A percentile compares a stretch with the other conserved stretches of the same genome.
phyloP scores from a whole-genome alignment of 2,797 vertebrate species.

The Oreonectes daqikongensis region DNA sequence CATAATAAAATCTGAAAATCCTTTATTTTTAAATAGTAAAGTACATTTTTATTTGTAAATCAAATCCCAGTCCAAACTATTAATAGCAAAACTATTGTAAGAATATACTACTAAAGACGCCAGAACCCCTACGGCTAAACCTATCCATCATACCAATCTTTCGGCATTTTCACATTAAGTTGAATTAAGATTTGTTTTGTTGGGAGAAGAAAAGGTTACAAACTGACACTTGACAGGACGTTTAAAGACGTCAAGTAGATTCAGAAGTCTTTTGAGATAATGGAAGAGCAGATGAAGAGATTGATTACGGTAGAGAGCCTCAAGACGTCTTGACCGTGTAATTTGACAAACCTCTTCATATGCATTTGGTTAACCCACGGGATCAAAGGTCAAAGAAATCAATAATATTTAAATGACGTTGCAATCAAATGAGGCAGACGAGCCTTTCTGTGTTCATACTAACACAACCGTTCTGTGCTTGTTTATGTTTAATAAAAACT shows the following conservation, averaged over 20 bases:
- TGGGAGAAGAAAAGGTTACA: neutral
- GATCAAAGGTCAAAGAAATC: neutral
- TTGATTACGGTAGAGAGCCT: constrained; percentile 6
- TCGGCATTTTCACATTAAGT: too few relatives aligned
- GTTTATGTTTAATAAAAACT: neutral
- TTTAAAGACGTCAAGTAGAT: neutral
- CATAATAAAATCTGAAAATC: too few relatives aligned
- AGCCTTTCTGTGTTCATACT: neutral
- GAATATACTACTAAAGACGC: too few relatives aligned
- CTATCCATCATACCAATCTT: too few relatives aligned
- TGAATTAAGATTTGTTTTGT: neutral
- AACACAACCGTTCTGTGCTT: neutral
- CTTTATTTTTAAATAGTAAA: too few relatives aligned
- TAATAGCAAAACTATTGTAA: too few relatives aligned
- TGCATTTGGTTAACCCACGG: constrained; percentile 5
- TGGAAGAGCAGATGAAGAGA: neutral
- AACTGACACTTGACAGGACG: neutral
- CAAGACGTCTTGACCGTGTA: neutral
- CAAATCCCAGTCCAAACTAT: too few relatives aligned
- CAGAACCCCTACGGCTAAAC: too few relatives aligned
- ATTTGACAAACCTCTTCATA: constrained; percentile 10
- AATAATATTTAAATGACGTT: neutral
- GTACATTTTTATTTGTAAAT: too few relatives aligned
- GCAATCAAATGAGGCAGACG: neutral
- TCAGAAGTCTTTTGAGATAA: neutral